Base-by-base conservation (phyloP, 2,113 vertebrate genomes). In the Nycticebus coucang region DNA sequence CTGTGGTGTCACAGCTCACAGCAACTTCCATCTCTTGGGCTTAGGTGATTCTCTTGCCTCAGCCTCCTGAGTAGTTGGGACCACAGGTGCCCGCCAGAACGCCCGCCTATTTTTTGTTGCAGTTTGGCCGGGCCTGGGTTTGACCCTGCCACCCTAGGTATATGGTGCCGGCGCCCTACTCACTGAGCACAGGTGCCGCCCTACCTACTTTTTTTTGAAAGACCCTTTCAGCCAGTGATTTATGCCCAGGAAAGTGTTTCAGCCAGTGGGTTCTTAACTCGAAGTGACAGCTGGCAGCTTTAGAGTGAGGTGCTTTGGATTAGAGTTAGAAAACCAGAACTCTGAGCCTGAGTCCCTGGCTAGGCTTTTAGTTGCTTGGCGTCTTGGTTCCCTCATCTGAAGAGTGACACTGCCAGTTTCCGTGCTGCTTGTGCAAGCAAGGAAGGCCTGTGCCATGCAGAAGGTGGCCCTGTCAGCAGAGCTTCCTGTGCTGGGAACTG, bases 371-470 rank as follows among this genome's bases (percentile, higher is more conserved):
- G 19, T 14, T 22, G 7, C 53, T 22, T 0, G 0, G 4, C 78
- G 59, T 22, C 4, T 83, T 22, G 5, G 69, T 71, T 78, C 88
- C 21, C 35, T 55, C 17, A 18, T 17, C 18, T 45, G n/a, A 22
- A 50, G 26, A 45, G 14, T 7, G 24, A 45, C 0, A 5, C 1
- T 9, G 5, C 11, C 13, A 0, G 53, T 64, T 22, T 24, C 57
- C 45, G 2, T 0, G 33, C 11, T 24, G 21, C 68, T 33, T 7
- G 33, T 8, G 14, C 3, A 0, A 5, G 17, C 17, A 4, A 10
- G 50, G 50, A 68, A 87, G 66, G 66, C 45, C 57, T 14, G 12
- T 17, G 75, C 17, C 69, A 21, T 14, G 50, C 60, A 22, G 30
- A 15, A 2, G 45, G 9, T 35, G 35, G 28, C 26, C 0, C 7